A percentile compares a stretch with the other conserved stretches of the same genome.
phyloP scores from a whole-genome alignment of 1,140 invertebrate genomes.

The Battus philenor region DNA sequence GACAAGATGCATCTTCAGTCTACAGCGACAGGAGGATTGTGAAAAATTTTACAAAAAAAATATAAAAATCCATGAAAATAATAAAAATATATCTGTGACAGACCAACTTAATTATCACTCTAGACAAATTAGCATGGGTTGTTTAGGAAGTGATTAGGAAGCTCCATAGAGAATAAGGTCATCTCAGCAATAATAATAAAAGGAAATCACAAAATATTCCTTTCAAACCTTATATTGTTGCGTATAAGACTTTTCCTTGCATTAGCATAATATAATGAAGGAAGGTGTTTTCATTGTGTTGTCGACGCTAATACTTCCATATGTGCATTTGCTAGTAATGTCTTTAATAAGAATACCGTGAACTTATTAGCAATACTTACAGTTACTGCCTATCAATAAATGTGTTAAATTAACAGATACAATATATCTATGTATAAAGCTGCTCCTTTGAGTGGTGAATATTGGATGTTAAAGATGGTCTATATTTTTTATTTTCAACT shows the following conservation, averaged over 20 bases:
- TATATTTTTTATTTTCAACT: constrained; percentile 14
- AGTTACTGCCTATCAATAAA: constrained; percentile 6
- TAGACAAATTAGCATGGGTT: constrained; percentile 8
- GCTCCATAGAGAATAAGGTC: neutral
- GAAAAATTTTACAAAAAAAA: constrained; percentile 53
- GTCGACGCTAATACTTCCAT: constrained; percentile 7
- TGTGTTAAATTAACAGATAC: constrained; percentile 6
- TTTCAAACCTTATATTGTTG: constrained; percentile 1
- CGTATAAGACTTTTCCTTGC: neutral
- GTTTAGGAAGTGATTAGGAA: constrained; percentile 8
- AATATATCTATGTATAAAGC: constrained; percentile 2
- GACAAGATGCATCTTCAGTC: constrained; percentile 40
- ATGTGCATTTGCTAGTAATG: constrained; percentile 11
- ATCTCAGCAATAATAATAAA: neutral
- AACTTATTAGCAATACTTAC: neutral
- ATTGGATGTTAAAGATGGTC: constrained; percentile 10
- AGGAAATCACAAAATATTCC: constrained; percentile 1
- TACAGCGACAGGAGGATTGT: constrained; percentile 41
- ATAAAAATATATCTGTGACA: constrained; percentile 47
- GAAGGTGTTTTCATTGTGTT: neutral
- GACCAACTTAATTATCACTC: constrained; percentile 13
- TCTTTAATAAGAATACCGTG: constrained; percentile 6
- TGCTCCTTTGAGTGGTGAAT: constrained; percentile 3
- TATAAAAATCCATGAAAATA: constrained; percentile 50
- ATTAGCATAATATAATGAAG: neutral